Conservation (phyloP, 2,888 invertebrate genomes). For the Lasioglossum leucozonium region DNA sequence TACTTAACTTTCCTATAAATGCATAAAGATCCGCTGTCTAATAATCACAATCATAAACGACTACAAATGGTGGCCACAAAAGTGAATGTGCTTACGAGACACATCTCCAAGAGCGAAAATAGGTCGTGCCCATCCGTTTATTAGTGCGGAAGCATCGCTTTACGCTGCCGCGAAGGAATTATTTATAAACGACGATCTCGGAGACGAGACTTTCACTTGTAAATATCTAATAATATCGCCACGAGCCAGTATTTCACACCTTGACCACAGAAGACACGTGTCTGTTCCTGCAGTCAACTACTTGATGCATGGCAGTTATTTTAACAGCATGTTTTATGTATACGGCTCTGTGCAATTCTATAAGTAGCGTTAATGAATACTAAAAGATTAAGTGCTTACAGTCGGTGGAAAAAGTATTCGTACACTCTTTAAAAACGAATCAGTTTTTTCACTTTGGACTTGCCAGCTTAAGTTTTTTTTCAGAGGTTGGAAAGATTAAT, state of each 20-base stretch:
- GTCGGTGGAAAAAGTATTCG: too few relatives aligned
- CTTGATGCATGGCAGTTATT: not conserved
- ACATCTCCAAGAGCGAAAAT: slow-evolving; percentile 16
- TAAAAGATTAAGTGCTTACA: too few relatives aligned
- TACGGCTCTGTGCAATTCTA: not conserved
- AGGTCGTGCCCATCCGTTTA: not conserved
- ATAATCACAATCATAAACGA: not conserved
- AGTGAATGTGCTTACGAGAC: slow-evolving; percentile 13
- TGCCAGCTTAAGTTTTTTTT: too few relatives aligned
- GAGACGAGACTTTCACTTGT: slow-evolving; percentile 46
- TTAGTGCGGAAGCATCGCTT: slow-evolving; percentile 35
- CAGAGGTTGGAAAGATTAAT: too few relatives aligned
- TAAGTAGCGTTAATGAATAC: not conserved
- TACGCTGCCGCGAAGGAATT: slow-evolving; percentile 23
- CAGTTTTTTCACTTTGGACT: too few relatives aligned
- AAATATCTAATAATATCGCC: slow-evolving; percentile 50
- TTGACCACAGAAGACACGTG: slow-evolving; percentile 14
- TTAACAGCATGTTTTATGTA: not conserved
- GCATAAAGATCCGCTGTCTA: too few relatives aligned
- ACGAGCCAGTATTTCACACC: slow-evolving; percentile 41
- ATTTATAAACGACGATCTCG: slow-evolving; percentile 43
- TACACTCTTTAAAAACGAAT: too few relatives aligned
- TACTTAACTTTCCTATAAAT: too few relatives aligned
- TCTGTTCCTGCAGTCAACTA: not conserved
- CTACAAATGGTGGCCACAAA: not conserved